phyloP scores from a whole-genome alignment of 2,888 invertebrate genomes.

The Athrips mouffetella region DNA sequence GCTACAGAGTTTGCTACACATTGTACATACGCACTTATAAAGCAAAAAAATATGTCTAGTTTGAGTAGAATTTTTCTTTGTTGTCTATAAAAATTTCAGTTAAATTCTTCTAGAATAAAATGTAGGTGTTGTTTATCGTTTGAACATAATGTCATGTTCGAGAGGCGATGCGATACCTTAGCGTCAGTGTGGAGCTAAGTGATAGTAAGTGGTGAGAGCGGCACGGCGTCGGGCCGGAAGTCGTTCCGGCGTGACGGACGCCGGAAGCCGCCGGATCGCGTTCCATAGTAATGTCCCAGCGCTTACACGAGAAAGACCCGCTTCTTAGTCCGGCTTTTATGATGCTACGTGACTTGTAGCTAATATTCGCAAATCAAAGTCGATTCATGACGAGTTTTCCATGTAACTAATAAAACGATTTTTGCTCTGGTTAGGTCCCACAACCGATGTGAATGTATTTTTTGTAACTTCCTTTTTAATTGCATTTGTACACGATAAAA shows the following conservation, averaged over 20 bases:
- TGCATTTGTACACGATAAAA: too few relatives aligned
- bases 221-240: conserved; percentile 72
- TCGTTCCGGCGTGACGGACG: conserved; percentile 73
- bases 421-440: too few relatives aligned
- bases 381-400: background rate
- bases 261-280: conserved; percentile 72
- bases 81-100: too few relatives aligned
- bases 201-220: conserved; percentile 69
- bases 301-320: background rate
- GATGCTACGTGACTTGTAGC: background rate
- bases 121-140: background rate
- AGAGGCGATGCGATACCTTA: background rate
- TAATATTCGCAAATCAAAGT: conserved; percentile 10
- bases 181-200: conserved; percentile 58
- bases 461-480: too few relatives aligned
- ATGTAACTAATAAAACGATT: background rate
- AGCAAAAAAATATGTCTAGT: too few relatives aligned
- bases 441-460: too few relatives aligned
- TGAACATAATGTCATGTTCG: conserved; percentile 10
- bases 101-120: too few relatives aligned
- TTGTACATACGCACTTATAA: too few relatives aligned
- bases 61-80: too few relatives aligned
- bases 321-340: background rate
- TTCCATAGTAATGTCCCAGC: conserved; percentile 63
- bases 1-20: too few relatives aligned